These are phyloP conservation scores for Prunella strophiata DNA, from an alignment of 2,797 vertebrate genomes.

Conservation along the genomic window DNA sequence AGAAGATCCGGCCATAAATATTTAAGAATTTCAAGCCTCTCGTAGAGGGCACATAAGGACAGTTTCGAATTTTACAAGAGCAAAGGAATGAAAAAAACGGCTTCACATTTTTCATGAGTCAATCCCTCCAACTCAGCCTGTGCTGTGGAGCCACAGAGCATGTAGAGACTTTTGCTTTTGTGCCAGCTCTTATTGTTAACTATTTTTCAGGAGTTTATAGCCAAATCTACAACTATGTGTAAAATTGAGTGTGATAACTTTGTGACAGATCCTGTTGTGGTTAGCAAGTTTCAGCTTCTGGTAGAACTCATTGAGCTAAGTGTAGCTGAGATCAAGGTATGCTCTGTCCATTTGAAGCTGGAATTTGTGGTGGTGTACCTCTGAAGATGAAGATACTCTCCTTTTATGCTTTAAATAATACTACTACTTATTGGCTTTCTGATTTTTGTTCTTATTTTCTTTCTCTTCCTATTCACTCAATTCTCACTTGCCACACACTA, in stretches of 20 bases:
- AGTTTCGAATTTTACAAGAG: slow-evolving; percentile 34
- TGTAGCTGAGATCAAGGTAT: not conserved
- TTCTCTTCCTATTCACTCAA: not conserved
- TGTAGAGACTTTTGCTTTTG: not conserved
- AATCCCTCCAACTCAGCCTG: not conserved
- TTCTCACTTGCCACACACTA: not conserved
- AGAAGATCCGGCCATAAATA: slow-evolving; percentile 26
- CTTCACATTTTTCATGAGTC: slow-evolving; percentile 15
- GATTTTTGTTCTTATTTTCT: not conserved
- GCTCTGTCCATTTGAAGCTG: not conserved
- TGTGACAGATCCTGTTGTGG: not conserved
- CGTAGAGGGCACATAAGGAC: not conserved
- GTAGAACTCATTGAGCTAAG: not conserved
- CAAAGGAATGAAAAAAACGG: not conserved
- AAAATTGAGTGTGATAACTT: not conserved
- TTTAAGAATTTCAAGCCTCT: slow-evolving; percentile 27
- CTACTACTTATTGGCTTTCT: not conserved
- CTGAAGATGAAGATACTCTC: not conserved
- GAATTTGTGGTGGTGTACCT: not conserved
- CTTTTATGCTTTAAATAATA: not conserved
- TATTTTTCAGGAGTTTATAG: not conserved
- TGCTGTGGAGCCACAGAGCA: not conserved
- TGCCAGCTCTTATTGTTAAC: not conserved
- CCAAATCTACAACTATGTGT: not conserved
- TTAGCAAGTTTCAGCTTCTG: not conserved